Evolutionary conservation across 2,113 vertebrate genomes (phyloP).

Genomic region (Passer montanus): DNA sequence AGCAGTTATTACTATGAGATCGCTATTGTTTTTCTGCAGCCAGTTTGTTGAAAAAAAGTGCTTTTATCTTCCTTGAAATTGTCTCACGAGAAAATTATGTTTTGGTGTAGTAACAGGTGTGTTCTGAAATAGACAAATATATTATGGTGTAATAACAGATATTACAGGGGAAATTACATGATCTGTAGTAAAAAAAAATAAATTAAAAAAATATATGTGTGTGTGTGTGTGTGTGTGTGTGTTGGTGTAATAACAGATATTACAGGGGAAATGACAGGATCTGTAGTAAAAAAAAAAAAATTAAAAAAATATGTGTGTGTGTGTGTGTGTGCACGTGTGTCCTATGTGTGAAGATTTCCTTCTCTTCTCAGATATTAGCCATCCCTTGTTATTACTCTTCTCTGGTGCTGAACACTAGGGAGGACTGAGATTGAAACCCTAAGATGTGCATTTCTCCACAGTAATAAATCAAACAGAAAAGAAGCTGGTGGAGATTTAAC

Average conservation of each 20-base stretch:
- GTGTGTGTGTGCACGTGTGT: too few species aligned
- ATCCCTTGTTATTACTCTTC: background rate
- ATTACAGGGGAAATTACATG: background rate
- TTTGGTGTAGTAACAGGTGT: background rate
- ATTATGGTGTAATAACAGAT: background rate
- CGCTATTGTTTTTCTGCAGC: accelerated
- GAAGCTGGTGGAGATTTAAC: background rate
- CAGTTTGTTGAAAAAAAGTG: background rate
- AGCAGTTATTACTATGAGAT: background rate
- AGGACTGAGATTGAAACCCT: background rate
- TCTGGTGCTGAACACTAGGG: background rate
- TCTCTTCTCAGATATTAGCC: background rate
- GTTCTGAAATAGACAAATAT: background rate
- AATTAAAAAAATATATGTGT: background rate
- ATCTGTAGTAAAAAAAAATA: background rate
- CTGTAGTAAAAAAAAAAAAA: too few species aligned
- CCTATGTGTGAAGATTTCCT: background rate
- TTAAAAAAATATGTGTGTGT: too few species aligned
- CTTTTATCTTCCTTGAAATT: background rate
- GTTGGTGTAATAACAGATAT: too few species aligned
- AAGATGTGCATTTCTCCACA: background rate
- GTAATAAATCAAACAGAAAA: background rate
- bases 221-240: too few species aligned
- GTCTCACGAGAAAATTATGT: background rate
- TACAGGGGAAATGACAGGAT: too few species aligned